phyloP scores from a whole-genome alignment of 2,888 invertebrate species.

The Nephrotoma appendiculata region DNA sequence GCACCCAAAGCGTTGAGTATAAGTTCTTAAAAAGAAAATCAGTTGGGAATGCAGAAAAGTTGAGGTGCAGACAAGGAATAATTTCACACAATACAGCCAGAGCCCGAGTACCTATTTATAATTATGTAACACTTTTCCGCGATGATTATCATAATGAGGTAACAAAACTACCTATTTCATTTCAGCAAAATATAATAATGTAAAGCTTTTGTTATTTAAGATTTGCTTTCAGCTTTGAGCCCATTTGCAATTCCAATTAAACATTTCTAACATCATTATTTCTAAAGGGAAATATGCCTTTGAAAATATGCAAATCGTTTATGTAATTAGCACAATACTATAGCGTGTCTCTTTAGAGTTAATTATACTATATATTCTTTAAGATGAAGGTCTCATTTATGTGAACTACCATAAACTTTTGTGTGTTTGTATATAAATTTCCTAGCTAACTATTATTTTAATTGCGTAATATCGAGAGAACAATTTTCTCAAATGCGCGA shows the following conservation, averaged over 20 bases:
- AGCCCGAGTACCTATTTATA: too few species aligned
- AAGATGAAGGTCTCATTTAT: background rate
- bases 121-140: too few species aligned
- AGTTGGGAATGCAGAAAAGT: too few species aligned
- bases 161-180: too few species aligned
- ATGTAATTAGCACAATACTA: background rate
- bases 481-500: background rate
- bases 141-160: too few species aligned
- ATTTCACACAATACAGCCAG: too few species aligned
- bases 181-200: too few species aligned
- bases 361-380: background rate
- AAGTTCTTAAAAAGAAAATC: too few species aligned
- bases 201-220: too few species aligned
- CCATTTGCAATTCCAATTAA: background rate
- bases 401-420: background rate
- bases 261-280: background rate
- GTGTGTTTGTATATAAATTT: background rate
- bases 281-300: background rate
- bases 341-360: background rate
- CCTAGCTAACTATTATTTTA: background rate
- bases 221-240: background rate
- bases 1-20: too few species aligned
- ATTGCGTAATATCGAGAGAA: background rate
- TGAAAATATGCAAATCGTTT: background rate
- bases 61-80: too few species aligned